These are phyloP conservation scores for Onychomys leucogaster DNA, from an alignment of 2,797 vertebrate species.

Conservation along the genomic window DNA sequence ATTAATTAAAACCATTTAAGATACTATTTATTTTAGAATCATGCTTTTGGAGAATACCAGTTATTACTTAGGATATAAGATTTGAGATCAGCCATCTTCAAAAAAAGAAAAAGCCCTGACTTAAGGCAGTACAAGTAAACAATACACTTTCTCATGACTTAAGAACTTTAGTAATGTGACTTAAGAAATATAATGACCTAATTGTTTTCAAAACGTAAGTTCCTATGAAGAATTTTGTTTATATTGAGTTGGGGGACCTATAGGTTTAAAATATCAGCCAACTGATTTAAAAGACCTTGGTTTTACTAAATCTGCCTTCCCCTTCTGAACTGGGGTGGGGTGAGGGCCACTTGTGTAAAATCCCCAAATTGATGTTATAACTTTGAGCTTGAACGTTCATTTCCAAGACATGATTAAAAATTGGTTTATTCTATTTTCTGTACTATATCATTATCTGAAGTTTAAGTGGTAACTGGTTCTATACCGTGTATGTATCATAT, in stretches of 20 bases:
- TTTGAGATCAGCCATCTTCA: constrained; percentile 84
- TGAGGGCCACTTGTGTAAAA: constrained; percentile 82
- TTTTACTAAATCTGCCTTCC: constrained; percentile 75
- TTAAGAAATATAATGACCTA: constrained; percentile 82
- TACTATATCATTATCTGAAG: constrained; percentile 83
- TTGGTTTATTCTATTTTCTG: constrained; percentile 87
- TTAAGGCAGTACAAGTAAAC: constrained; percentile 74
- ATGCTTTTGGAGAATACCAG: constrained; percentile 82
- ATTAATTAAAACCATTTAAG: not conserved
- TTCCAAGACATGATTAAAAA: constrained; percentile 87
- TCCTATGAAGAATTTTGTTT: constrained; percentile 85
- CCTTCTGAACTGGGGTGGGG: constrained; percentile 69
- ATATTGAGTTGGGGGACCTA: constrained; percentile 78
- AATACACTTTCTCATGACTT: constrained; percentile 76
- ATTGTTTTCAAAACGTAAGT: constrained; percentile 84
- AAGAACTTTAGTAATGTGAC: constrained; percentile 82
- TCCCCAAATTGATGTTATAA: constrained; percentile 82
- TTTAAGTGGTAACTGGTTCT: constrained; percentile 87
- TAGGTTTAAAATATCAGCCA: constrained; percentile 84
- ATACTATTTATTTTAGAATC: constrained; percentile 89
- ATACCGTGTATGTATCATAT: constrained; percentile 89
- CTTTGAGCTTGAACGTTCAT: constrained; percentile 78
- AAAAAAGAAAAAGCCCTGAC: constrained; percentile 73
- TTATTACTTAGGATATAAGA: constrained; percentile 84
- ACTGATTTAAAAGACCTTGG: constrained; percentile 80